Evolutionary conservation across 2,113 vertebrate genomes (phyloP), one percentile per base, ranked within the genome.

Genomic region (Pantherophis guttatus): DNA sequence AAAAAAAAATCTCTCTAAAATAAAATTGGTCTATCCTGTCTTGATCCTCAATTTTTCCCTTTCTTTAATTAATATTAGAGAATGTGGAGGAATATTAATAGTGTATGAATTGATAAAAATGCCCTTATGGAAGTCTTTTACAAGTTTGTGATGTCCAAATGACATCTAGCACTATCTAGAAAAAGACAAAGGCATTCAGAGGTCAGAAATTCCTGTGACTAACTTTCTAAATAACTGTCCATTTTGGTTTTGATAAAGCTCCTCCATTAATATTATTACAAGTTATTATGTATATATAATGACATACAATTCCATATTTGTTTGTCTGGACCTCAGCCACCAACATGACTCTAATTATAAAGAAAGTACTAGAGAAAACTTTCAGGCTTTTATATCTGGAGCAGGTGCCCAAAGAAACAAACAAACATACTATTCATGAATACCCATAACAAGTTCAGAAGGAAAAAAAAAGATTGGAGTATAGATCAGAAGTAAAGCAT

Each of bases 361-460:
- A 93, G 48, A 94, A 87, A 91, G 81, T 88, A 95, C 53, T 65
- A 7, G 62, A 93, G 39, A 48, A 87, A 92, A 90, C 15, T 57
- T 90, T 86, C 48, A 92, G 57, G n/a, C 44, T 86, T 88, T 91
- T 91, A 91, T 81, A 93, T 81, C 86, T 90, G 55, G 90, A 86
- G 50, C 50, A 1, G 39, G 21, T 62, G 24, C 23, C 23, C 21
- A 24, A 59, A 59, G 3, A 48, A 57, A 57, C 6, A 29, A 87
- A 62, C 57, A 81, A 94, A 86, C 50, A 92, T 92, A 90, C 90
- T 90, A 94, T 90, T 92, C 88, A 92, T 87, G 88, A 90, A 94
- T 26, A 92, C 81, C 58, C 50, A 1, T 2, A 94, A 52, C 91
- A 92, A 58, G 58, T 92, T 92, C 55, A 19, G 26, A 44, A 44